Percentiles rank a stretch among this genome's conserved stretches.
Conservation (phyloP, 92 coral and sea anemone species). For the Pocillopora meandrina region DNA sequence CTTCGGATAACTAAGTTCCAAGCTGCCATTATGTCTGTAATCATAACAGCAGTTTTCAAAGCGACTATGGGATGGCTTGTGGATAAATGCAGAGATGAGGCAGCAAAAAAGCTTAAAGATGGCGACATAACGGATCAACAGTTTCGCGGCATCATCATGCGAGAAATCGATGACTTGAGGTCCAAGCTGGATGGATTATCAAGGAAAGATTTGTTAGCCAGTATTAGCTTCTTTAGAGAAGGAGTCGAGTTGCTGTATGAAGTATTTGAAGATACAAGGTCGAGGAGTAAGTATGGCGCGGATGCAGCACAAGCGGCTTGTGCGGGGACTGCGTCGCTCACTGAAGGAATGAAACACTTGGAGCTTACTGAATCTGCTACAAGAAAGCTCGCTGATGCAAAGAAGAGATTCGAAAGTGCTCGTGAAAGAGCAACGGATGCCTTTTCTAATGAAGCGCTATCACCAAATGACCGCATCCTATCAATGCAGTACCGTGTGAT, state of each 20-base stretch:
- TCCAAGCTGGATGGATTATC: slow-evolving; percentile 32
- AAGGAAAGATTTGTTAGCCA: too few species aligned
- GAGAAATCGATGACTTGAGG: slow-evolving; percentile 22
- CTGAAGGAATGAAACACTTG: too few species aligned
- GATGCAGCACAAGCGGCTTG: too few species aligned
- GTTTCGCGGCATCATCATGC: slow-evolving; percentile 24
- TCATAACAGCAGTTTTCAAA: too few species aligned
- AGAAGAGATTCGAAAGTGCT: slow-evolving; percentile 16
- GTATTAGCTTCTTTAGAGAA: slow-evolving; percentile 1
- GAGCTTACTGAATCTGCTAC: not conserved
- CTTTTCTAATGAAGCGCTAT: not conserved
- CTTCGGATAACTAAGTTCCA: too few species aligned
- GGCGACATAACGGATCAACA: slow-evolving; percentile 35
- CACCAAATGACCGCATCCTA: slow-evolving; percentile 45
- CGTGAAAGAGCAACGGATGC: slow-evolving; percentile 11
- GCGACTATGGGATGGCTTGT: not conserved
- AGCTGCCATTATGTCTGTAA: too few species aligned
- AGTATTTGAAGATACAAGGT: slow-evolving; percentile 2
- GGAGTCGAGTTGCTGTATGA: not conserved
- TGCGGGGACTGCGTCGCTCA: too few species aligned
- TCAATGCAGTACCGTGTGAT: slow-evolving; percentile 57
- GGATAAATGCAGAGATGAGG: not conserved
- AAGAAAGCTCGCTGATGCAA: not conserved
- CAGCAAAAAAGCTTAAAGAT: slow-evolving; percentile 14
- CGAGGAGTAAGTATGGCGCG: not conserved